phyloP scores from a whole-genome alignment of 2,888 invertebrate genomes.

The Oscheius sp. region DNA sequence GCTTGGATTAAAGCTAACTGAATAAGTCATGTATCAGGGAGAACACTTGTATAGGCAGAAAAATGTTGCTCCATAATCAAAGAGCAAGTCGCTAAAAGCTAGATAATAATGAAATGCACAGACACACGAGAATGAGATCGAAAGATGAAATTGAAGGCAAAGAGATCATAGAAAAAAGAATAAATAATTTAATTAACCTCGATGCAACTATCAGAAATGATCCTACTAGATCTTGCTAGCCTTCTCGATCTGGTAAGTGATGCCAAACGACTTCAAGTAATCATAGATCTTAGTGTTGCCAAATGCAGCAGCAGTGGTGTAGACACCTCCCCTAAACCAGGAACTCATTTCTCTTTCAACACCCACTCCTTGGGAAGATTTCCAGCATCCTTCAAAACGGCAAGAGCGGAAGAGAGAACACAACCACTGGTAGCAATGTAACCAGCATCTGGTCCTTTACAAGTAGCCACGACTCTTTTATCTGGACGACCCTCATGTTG shows the following conservation, averaged over 20 bases:
- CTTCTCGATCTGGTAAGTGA: conserved; percentile 29
- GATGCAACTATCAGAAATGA: not conserved
- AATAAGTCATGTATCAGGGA: not conserved
- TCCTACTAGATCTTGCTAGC: not conserved
- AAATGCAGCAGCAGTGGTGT: conserved; percentile 84
- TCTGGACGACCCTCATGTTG: conserved; percentile 76
- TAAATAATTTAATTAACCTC: conserved; percentile 5
- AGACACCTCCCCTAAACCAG: conserved; percentile 82
- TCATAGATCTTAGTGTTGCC: conserved; percentile 82
- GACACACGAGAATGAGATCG: too few relatives aligned
- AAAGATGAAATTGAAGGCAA: not conserved
- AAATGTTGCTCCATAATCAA: not conserved
- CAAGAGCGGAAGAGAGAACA: conserved; percentile 80
- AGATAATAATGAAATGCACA: too few relatives aligned
- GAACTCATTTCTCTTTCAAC: conserved; percentile 60
- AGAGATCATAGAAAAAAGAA: not conserved
- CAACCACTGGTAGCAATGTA: conserved; percentile 75
- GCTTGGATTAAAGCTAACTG: not conserved
- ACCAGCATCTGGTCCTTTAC: conserved; percentile 74
- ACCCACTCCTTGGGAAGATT: conserved; percentile 81
- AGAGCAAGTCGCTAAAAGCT: too few relatives aligned
- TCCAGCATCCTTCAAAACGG: conserved; percentile 80
- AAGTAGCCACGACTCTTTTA: conserved; percentile 78
- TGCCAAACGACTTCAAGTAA: conserved; percentile 79
- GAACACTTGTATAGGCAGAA: not conserved